A percentile compares a stretch with the other conserved stretches of the same genome.
These are phyloP conservation scores for Scartelaos histophorus DNA, from an alignment of 2,113 vertebrate species.

Conservation along the genomic window DNA sequence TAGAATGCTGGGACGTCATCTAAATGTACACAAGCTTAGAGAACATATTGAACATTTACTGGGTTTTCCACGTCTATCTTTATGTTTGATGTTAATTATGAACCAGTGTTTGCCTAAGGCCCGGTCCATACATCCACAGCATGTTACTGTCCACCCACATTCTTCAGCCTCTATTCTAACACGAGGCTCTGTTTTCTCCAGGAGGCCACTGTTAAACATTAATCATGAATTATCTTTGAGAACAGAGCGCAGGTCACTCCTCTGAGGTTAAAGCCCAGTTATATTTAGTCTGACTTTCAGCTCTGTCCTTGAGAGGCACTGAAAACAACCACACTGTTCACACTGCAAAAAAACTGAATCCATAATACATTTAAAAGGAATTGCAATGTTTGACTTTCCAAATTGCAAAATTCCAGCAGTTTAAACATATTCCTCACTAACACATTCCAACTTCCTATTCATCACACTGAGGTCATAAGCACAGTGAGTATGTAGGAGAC, in stretches of 20 bases:
- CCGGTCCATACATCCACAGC: slow-evolving; percentile 8
- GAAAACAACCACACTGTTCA: slow-evolving; percentile 14
- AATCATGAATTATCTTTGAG: neutral
- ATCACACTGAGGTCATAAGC: no score
- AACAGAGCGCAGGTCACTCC: neutral
- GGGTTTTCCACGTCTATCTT: neutral
- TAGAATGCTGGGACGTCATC: no score
- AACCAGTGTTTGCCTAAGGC: neutral
- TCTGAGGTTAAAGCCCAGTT: neutral
- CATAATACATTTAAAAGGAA: no score
- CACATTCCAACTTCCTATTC: no score
- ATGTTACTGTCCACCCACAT: slow-evolving; percentile 13
- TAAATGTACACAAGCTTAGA: no score
- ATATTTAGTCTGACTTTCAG: slow-evolving; percentile 9
- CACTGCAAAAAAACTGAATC: no score
- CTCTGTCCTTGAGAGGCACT: slow-evolving; percentile 6
- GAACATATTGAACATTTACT: neutral
- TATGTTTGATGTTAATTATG: neutral
- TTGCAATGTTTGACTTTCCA: no score
- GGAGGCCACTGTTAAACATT: neutral
- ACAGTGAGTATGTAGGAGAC: no score
- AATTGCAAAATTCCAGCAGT: no score
- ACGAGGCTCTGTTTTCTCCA: slow-evolving; percentile 4
- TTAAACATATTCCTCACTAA: no score
- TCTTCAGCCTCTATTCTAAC: neutral